Conservation (phyloP, 1,140 invertebrate genomes). For the Stenopsyche tienmushanensis region DNA sequence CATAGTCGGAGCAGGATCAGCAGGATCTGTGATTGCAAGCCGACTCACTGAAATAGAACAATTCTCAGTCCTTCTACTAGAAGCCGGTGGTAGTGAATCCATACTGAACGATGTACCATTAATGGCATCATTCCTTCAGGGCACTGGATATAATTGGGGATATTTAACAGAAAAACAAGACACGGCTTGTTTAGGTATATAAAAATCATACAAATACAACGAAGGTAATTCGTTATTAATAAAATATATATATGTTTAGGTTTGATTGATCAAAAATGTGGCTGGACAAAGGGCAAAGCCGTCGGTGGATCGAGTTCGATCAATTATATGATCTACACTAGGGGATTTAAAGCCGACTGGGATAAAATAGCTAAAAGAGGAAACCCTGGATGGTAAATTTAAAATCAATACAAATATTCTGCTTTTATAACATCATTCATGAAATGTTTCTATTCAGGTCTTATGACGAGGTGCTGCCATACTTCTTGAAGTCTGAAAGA, state of each 20-base stretch:
- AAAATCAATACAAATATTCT: background rate
- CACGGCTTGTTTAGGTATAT: constrained; percentile 56
- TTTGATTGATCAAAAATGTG: constrained; percentile 62
- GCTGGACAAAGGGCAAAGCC: constrained; percentile 74
- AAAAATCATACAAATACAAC: too few relatives aligned
- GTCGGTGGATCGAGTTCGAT: constrained; percentile 83
- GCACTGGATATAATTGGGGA: constrained; percentile 63
- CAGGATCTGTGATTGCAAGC: constrained; percentile 68
- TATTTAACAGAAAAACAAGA: constrained; percentile 63
- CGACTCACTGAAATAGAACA: constrained; percentile 59
- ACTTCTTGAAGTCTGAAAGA: constrained; percentile 48
- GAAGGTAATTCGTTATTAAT: background rate
- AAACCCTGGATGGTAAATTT: constrained; percentile 75
- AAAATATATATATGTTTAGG: constrained; percentile 45
- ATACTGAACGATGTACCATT: constrained; percentile 69
- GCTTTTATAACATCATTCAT: too few relatives aligned
- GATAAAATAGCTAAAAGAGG: constrained; percentile 76
- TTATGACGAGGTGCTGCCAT: constrained; percentile 45
- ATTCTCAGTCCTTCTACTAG: constrained; percentile 62
- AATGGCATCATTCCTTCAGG: constrained; percentile 63
- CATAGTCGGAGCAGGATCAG: constrained; percentile 71
- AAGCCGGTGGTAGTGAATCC: constrained; percentile 64
- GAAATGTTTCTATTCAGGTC: constrained; percentile 19
- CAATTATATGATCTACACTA: constrained; percentile 90
- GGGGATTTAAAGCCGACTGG: constrained; percentile 74